These are phyloP conservation scores for Drosophila kohkoa DNA, from an alignment of 1,140 invertebrate genomes.

Conservation along the genomic window DNA sequence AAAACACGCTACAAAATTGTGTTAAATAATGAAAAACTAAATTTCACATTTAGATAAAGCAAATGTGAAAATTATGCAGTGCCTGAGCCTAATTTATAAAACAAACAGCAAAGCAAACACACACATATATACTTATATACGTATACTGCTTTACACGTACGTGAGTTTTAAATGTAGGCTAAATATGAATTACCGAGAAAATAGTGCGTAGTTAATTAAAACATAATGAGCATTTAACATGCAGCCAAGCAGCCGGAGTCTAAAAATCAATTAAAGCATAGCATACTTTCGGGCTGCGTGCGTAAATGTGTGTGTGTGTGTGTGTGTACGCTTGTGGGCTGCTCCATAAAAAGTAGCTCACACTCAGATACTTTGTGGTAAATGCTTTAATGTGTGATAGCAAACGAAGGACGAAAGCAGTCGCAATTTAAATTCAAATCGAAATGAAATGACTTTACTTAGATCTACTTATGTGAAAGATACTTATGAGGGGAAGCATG, in stretches of 20 bases:
- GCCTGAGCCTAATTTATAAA: constrained; percentile 68
- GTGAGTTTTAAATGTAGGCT: constrained; percentile 43
- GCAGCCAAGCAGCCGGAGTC: constrained; percentile 59
- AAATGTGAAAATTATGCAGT: constrained; percentile 80
- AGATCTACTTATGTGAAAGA: constrained; percentile 45
- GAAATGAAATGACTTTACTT: constrained; percentile 74
- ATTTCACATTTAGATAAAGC: constrained; percentile 80
- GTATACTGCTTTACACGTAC: neutral
- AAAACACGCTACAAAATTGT: constrained; percentile 45
- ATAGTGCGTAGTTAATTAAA: constrained; percentile 82
- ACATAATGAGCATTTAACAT: constrained; percentile 75
- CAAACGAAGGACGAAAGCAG: constrained; percentile 26
- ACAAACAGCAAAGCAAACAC: constrained; percentile 59
- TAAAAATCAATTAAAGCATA: constrained; percentile 72
- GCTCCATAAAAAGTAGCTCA: constrained; percentile 18
- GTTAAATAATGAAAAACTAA: constrained; percentile 83
- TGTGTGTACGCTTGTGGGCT: too few species aligned
- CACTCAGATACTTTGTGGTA: constrained; percentile 52
- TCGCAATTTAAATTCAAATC: constrained; percentile 77
- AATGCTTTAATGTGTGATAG: constrained; percentile 65
- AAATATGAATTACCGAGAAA: constrained; percentile 80
- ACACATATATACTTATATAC: constrained; percentile 14
- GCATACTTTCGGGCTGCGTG: constrained; percentile 27
- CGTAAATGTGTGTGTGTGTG: constrained; percentile 15
- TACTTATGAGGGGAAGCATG: constrained; percentile 36